Base-by-base conservation (phyloP, 1,140 invertebrate species). In the Parasteatoda tepidariorum region DNA sequence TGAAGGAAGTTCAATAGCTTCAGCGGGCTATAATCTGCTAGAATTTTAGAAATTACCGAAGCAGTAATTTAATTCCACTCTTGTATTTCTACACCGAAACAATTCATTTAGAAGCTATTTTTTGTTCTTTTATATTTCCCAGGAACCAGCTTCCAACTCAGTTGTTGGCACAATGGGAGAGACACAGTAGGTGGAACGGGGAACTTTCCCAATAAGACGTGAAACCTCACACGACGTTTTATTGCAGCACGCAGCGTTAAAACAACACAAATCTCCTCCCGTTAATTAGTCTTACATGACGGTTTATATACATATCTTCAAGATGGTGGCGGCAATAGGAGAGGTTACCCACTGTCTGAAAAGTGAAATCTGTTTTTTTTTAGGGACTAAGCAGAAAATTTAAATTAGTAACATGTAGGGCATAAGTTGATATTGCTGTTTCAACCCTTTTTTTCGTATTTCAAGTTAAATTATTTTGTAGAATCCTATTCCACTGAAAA, bases 171-270 rank as follows among this genome's bases (percentile, higher is more conserved):
- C n/a, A 26, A 30, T 31, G 62, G 33, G 30, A 66, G 30, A 66
- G 31, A 66, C 62, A 28, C 62, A 22, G 24, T 24, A 30, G 34
- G n/a, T n/a, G 34, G 24, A 7, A n/a, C 22, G 22, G 7, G 66
- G 22, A 41, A 13, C 34, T 24, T 48, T 13, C 41, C 30, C 64
- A 30, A 22, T 38, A 34, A 68, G 66, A 68, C 33, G 68, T 54
- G 26, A 71, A 71, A 71, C 68, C 68, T 71, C 68, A 71, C 68
- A 71, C 68, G 68, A 71, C 13, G 68, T 71, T 71, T 71, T 71
- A 71, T 71, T 54, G 48, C 68, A 11, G 41, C 68, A 38, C 24
- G 62, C 62, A 7, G 6, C 22, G 6, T 34, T 15, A 13, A n/a
- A 31, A 33, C 66, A 33, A 26, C 66, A 24, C 66, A 48, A 33